Evolutionary conservation across 2,888 invertebrate species (phyloP).

Genomic region (Scrobipalpa costella): DNA sequence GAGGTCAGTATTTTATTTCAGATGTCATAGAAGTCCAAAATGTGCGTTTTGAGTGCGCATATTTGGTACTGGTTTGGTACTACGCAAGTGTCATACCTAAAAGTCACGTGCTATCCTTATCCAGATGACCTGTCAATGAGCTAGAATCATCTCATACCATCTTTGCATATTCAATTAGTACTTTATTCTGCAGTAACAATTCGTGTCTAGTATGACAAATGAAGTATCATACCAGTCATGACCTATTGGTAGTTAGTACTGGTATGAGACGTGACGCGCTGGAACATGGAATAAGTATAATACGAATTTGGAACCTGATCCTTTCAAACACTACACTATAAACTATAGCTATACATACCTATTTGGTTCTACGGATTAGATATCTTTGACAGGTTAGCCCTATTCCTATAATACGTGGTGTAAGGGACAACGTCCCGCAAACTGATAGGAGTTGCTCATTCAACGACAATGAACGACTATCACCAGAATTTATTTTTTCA

Average conservation of each 20-base stretch:
- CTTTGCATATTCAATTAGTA: not conserved
- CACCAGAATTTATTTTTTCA: too few species aligned
- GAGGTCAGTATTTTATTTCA: too few species aligned
- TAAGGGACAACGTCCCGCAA: too few species aligned
- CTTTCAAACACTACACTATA: not conserved
- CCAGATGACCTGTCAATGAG: not conserved
- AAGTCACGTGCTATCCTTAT: not conserved
- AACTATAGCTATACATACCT: not conserved
- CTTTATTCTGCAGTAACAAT: not conserved
- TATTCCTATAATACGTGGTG: too few species aligned
- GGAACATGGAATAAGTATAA: not conserved
- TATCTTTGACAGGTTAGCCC: not conserved
- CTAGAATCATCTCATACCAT: not conserved
- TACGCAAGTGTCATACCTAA: too few species aligned
- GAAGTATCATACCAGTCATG: not conserved
- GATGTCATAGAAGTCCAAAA: too few species aligned
- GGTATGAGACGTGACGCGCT: not conserved
- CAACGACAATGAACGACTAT: too few species aligned
- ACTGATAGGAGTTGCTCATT: too few species aligned
- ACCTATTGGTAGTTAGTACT: not conserved
- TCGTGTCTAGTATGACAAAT: too few species aligned
- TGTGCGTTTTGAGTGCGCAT: too few species aligned
- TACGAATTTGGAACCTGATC: not conserved
- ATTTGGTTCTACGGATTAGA: not conserved
- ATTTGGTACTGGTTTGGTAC: too few species aligned